Conservation (phyloP, 2,113 vertebrate species). For the Macquaria ambigua region DNA sequence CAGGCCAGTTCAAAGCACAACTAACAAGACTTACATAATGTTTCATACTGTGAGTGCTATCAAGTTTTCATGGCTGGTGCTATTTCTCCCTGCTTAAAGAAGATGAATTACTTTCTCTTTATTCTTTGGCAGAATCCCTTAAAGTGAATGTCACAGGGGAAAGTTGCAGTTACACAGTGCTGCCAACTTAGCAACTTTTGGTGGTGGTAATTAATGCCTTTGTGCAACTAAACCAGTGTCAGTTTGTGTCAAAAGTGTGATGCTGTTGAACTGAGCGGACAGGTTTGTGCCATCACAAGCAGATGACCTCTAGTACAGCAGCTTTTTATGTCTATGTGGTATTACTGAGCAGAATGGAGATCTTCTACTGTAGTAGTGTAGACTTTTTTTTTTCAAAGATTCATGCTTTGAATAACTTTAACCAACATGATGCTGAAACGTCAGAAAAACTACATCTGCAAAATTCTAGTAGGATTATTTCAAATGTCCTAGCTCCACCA, state of each 20-base stretch:
- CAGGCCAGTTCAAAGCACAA: constrained; percentile 14
- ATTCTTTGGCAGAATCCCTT: not conserved
- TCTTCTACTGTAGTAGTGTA: not conserved
- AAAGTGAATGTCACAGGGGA: constrained; percentile 24
- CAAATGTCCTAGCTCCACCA: not conserved
- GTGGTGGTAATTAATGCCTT: constrained; percentile 32
- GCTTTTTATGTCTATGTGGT: not conserved
- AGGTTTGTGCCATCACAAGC: constrained; percentile 7
- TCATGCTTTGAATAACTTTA: not conserved
- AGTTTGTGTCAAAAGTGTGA: constrained; percentile 21
- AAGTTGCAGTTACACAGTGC: not conserved
- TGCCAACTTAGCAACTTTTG: constrained; percentile 26
- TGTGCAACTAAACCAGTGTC: constrained; percentile 22
- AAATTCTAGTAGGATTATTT: not conserved
- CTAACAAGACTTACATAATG: constrained; percentile 23
- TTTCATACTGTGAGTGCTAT: constrained; percentile 7
- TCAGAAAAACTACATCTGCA: not conserved
- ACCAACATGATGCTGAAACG: not conserved
- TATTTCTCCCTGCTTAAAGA: constrained; percentile 7
- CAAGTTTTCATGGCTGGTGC: not conserved
- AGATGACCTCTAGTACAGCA: not conserved
- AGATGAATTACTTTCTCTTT: constrained; percentile 18
- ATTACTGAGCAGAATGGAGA: not conserved
- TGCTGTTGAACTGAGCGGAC: too few relatives aligned
- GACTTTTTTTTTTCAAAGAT: not conserved